Evolutionary conservation across 2,888 invertebrate species (phyloP), one percentile per base, ranked within the genome.

Genomic region (Tuta absoluta): DNA sequence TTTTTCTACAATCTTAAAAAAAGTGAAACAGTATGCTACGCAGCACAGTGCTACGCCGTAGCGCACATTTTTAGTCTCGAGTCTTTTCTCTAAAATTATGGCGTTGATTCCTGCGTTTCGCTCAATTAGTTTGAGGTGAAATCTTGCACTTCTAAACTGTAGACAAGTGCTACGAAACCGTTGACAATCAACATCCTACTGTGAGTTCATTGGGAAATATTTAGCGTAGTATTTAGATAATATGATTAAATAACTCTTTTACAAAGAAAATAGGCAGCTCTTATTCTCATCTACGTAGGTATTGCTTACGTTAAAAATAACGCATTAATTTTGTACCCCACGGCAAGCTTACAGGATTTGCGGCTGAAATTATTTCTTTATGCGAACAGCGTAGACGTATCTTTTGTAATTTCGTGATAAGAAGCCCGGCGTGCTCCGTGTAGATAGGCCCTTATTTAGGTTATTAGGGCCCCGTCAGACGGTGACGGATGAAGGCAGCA

Each of bases 341-440:
- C 57, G 65, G 71, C 73, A 64, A 61, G 45, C 66, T 57, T 58
- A 63, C 65, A 77, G 84, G 85, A 83, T 84, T 84, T 86, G 73
- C 76, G 72, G 79, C 82, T 85, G 84, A 87, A 87, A 89, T 89
- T 86, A 87, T 87, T 87, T 89, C 85, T 87, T 87, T 86, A 85
- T 82, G 80, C 82, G 76, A 69, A 71, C 73, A 75, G 80, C 76
- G 81, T 79, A 81, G 83, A 85, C 75, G 79, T 85, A 84, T 84
- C 85, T 83, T 77, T 81, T 82, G 85, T 86, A 85, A 87, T 86
- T 83, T 80, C 67, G 80, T 72, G 87, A 88, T 87, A 87, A 84
- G 78, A 74, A 69, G 71, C 72, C 66, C 72, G 69, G 78, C 75
- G 80, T 81, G 87, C 71, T 69, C 63, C 68, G 63, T 59, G 63